Evolutionary conservation across 2,797 vertebrate species (phyloP), one percentile per base, ranked within the genome.

Genomic region (Eutrigla gurnardus): DNA sequence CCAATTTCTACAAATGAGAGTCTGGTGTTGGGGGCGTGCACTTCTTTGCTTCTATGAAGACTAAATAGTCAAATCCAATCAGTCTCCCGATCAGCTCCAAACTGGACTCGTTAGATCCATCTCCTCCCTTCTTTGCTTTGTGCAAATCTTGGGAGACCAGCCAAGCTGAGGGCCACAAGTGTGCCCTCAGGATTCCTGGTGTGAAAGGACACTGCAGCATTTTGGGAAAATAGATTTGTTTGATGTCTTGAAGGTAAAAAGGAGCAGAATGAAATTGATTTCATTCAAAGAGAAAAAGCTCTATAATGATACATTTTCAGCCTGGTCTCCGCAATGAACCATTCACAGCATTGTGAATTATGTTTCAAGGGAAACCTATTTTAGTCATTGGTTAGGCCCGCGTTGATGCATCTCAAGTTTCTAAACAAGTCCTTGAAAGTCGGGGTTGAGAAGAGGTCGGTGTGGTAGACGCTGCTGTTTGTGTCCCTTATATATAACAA

Each of bases 1-100:
- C 36, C 36, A 36, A 4, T 77, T 70, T 67, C 64, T 35, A n/a
- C 25, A 74, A 77, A 77, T 60, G 45, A 85, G 63, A 43, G 37
- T 33, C 15, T 54, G 35, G n/a, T 33, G 58, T 47, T 47, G 58
- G 60, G 4, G 17, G 59, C 5, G 37, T 35, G 63, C 36, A 10
- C 43, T 18, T 43, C 14, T 32, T 36, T 9, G 58, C 70, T 52
- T 17, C 32, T 69, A 66, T 65, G 45, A 18, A 13, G 65, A 65
- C 53, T 36, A 10, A 63, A 59, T 10, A 58, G 62, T 8, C 33
- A 36, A 54, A 69, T 45, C 7, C 2, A 45, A 49, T 60, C 6
- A 2, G 53, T 60, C 25, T 47, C 4, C 46, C 68, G 32, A 39
- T 55, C 42, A 61, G 13, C 25, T 53, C 46, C 49, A 54, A 70